phyloP scores from a whole-genome alignment of 2,113 vertebrate species.

The Meles meles region DNA sequence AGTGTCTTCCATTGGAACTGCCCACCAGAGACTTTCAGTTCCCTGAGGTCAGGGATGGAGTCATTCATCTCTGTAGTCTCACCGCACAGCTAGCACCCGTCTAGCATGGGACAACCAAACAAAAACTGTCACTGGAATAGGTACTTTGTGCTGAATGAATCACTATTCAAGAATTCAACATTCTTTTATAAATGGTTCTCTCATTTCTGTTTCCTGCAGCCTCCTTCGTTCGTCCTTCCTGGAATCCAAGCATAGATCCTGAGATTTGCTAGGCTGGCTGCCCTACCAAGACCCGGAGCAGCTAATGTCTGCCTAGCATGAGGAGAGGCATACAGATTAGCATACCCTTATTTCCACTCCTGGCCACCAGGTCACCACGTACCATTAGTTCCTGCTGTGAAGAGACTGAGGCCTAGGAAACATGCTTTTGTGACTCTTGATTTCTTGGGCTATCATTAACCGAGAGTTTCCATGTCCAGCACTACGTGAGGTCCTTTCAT shows the following conservation, averaged over 20 bases:
- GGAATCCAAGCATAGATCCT: not conserved
- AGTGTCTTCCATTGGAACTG: not conserved
- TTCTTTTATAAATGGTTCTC: not conserved
- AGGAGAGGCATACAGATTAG: not conserved
- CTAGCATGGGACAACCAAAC: not conserved
- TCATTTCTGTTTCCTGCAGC: not conserved
- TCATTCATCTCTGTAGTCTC: not conserved
- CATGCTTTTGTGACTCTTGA: not conserved
- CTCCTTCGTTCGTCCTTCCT: not conserved
- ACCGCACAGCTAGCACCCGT: not conserved
- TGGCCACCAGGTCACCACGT: not conserved
- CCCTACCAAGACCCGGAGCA: not conserved
- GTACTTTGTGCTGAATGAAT: not conserved
- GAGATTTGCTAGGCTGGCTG: not conserved
- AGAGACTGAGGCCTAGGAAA: not conserved
- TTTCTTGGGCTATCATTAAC: not conserved
- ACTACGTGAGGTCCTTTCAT: not conserved
- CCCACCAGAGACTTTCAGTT: not conserved
- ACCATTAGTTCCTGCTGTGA: not conserved
- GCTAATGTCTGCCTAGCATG: rapidly evolving
- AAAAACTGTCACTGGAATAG: not conserved
- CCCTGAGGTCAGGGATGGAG: not conserved
- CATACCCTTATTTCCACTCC: not conserved
- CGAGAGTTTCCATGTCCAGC: not conserved
- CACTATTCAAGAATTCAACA: not conserved